phyloP scores from a whole-genome alignment of 2,888 invertebrate genomes.

The Polymixis lichenea region DNA sequence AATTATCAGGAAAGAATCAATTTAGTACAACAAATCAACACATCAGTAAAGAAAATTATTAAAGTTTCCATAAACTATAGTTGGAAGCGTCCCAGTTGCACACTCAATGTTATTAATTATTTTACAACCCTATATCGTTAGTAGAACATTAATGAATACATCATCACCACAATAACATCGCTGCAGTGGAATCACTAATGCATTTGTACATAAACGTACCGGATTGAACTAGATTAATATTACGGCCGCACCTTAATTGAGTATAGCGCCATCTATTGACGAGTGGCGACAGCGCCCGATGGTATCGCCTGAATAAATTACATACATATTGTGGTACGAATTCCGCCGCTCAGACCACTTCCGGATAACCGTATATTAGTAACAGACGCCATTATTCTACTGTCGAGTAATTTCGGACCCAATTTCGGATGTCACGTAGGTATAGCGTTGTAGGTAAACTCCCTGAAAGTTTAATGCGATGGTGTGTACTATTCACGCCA shows the following conservation, averaged over 20 bases:
- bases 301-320: conserved; percentile 67
- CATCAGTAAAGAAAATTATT: conserved; percentile 16
- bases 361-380: conserved; percentile 75
- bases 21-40: background rate
- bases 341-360: conserved; percentile 71
- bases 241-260: conserved; percentile 32
- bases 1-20: background rate
- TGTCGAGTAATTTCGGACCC: conserved; percentile 73
- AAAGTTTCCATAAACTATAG: conserved; percentile 13
- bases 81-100: conserved; percentile 10
- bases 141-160: conserved; percentile 64
- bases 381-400: conserved; percentile 72
- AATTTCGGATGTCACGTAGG: conserved; percentile 71
- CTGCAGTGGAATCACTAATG: conserved; percentile 65
- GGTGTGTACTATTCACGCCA: conserved; percentile 62
- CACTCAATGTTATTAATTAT: conserved; percentile 55
- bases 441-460: conserved; percentile 67
- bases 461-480: conserved; percentile 73
- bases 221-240: conserved; percentile 51
- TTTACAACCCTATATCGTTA: conserved; percentile 53
- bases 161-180: conserved; percentile 59
- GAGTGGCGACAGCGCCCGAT: conserved; percentile 68
- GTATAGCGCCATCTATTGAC: conserved; percentile 77
- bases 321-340: conserved; percentile 69
- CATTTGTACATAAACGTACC: conserved; percentile 56